Conservation (phyloP, 2,888 invertebrate genomes). For the Drosophila monieri region DNA sequence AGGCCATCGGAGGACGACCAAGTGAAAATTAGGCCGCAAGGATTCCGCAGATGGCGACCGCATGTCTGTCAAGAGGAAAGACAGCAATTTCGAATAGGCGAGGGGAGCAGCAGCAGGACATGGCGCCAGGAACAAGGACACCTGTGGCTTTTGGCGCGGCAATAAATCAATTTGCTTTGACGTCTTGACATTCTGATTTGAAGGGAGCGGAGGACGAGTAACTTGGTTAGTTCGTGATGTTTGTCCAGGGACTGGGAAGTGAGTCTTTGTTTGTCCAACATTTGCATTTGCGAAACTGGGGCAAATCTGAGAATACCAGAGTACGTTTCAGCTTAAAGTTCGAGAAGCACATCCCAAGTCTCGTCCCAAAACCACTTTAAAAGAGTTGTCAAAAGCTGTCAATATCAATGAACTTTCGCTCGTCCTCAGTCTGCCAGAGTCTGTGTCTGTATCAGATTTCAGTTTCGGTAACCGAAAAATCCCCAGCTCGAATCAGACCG, state of each 20-base stretch:
- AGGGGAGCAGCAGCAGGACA: constrained; percentile 16
- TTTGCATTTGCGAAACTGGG: constrained; percentile 24
- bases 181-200: constrained; percentile 63
- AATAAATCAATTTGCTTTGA: constrained; percentile 66
- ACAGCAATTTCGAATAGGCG: constrained; percentile 9
- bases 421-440: constrained; percentile 9
- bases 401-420: constrained; percentile 28
- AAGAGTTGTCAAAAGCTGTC: constrained; percentile 17
- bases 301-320: background rate
- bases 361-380: background rate
- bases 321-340: background rate
- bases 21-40: constrained; percentile 63
- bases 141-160: constrained; percentile 65
- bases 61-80: constrained; percentile 64
- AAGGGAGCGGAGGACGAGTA: constrained; percentile 40
- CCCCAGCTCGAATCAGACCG: constrained; percentile 24
- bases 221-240: constrained; percentile 2
- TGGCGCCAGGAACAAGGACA: constrained; percentile 52
- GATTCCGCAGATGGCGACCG: constrained; percentile 57
- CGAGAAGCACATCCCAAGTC: background rate
- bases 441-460: constrained; percentile 24
- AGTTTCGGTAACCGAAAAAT: constrained; percentile 22
- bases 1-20: constrained; percentile 51
- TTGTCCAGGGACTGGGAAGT: constrained; percentile 32
- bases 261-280: constrained; percentile 17